These are phyloP conservation scores for Musca vetustissima DNA, from an alignment of 1,140 invertebrate species.

Conservation along the genomic window DNA sequence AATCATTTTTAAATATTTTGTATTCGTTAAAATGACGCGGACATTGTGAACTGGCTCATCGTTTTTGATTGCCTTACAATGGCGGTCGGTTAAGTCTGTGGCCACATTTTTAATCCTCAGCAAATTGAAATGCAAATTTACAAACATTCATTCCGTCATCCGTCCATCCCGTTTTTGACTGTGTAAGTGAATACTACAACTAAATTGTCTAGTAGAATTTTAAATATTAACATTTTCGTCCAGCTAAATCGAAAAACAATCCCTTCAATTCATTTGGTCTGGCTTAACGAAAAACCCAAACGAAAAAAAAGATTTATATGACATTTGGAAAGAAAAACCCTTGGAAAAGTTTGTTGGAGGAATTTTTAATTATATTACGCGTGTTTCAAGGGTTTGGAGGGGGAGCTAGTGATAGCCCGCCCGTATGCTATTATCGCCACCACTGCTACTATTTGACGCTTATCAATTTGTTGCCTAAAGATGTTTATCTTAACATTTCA, in stretches of 20 bases:
- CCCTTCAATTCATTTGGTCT: no score
- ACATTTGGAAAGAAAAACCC: background rate
- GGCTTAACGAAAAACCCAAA: no score
- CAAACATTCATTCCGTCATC: background rate
- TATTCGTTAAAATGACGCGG: background rate
- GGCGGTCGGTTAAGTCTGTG: background rate
- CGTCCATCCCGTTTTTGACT: background rate
- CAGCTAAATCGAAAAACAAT: no score
- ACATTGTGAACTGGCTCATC: background rate
- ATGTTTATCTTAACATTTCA: slow-evolving; percentile 18
- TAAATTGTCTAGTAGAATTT: background rate
- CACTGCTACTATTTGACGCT: background rate
- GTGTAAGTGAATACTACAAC: background rate
- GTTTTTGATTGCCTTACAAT: background rate
- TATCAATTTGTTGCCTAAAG: background rate
- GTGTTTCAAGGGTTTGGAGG: no score
- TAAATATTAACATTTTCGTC: no score
- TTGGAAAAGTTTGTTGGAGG: slow-evolving; percentile 5
- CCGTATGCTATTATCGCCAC: no score
- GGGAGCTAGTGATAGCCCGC: no score
- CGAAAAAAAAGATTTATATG: slow-evolving; percentile 4
- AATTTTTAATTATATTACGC: slow-evolving; percentile 8
- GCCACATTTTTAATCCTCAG: slow-evolving; percentile 19
- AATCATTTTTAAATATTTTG: slow-evolving; percentile 18
- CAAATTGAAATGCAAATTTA: slow-evolving; percentile 17